Evolutionary conservation across 2,797 vertebrate species (phyloP), one percentile per base, ranked within the genome.

Genomic region (Schizothorax lantsangensis): DNA sequence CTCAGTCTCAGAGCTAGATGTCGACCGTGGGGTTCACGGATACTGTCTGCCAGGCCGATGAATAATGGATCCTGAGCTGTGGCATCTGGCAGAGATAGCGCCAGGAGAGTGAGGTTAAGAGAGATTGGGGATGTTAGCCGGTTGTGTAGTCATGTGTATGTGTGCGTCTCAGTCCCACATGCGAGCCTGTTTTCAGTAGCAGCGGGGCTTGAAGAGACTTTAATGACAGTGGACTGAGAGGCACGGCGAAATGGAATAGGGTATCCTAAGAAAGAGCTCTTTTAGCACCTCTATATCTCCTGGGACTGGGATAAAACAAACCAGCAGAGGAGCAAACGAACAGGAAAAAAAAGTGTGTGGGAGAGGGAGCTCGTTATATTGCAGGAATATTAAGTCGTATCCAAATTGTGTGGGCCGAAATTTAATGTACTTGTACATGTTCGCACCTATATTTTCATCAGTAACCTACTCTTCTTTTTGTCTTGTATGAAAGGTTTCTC

Each of bases 11-110:
- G 45, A 82, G 87, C 54, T 86, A 30, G 77, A 72, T 81, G 69
- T 64, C n/a, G 30, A 30, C 80, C 6, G 2, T 83, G 72, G 57
- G 38, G 52, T 66, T 86, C 66, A 83, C 36, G 6, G 80, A 86
- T 68, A 72, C 36, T 68, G 84, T 59, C 73, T 86, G 75, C 80
- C 43, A 85, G 66, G 23, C 36, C 36, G 4, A 80, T 88, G 87
- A 88, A 88, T 88, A 83, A 88, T 88, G 80, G 14, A 88, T 72
- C 54, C 33, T 83, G 81, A 83, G 71, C 47, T 38, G 80, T 83
- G 80, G 66, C 79, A 79, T 72, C 84, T 86, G 80, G 43, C 57
- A 74, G 64, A 57, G 87, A 79, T 81, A 86, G 79, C 47, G 52
- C 38, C 64, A 64, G 23, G 71, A 75, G 62, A 57, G 79, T 49